Evolutionary conservation across 1,140 invertebrate genomes (phyloP), one percentile per base, ranked within the genome.

Genomic region (Drosophila kikkawai): DNA sequence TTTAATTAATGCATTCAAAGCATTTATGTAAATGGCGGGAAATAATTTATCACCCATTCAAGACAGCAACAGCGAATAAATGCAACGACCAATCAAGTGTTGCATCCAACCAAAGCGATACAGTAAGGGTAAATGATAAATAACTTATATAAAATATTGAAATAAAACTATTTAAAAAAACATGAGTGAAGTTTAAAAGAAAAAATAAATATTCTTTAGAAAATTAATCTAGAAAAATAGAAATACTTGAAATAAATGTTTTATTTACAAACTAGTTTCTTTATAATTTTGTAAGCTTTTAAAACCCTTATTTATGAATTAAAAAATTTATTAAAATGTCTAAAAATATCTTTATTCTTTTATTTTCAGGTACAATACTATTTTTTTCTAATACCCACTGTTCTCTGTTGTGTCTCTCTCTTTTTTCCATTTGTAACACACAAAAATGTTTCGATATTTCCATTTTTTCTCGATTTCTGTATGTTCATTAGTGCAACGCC

Each of bases 11-110:
- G 90, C 84, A 91, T 91, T 91, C 74, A 74, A 90, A 91, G 82
- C 90, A 90, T 90, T 91, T 91, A 91, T 91, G 90, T 87, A 91
- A 91, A 91, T 91, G 91, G 82, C 84, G 90, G 90, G 85, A 91
- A 91, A 91, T 91, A 91, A 91, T 91, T 91, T 91, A 91, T 91
- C 90, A 91, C 90, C 84, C 88, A 91, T 91, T 88, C 85, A 90
- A 88, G 83, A 87, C 80, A 75, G 57, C 79, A 64, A 86, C 67
- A 57, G 29, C 66, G 59, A 59, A 61, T 41, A 58, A 57, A 44
- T 45, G 37, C 78, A 64, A 51, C 77, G 65, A 73, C 68, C 70
- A 74, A 74, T 88, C 80, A 87, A 88, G 74, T 75, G 84, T 88
- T 83, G 65, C 84, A 87, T 88, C 80, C 80, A 84, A 61, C 61